These are phyloP conservation scores for Centropus bengalensis DNA, from an alignment of 2,113 vertebrate species.

Conservation along the genomic window DNA sequence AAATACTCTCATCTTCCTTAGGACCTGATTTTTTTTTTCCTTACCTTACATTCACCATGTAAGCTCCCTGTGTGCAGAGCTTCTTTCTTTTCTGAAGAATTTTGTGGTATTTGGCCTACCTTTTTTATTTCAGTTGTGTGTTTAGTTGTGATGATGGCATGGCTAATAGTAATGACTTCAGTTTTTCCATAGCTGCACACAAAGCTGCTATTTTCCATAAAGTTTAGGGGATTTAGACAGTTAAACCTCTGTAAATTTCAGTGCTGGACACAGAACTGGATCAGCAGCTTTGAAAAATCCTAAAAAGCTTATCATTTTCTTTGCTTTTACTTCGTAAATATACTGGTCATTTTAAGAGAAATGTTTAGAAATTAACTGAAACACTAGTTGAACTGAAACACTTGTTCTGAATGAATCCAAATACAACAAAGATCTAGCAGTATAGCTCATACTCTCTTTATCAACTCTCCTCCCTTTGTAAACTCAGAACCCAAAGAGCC, in stretches of 20 bases:
- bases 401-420: background rate
- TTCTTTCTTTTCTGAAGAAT: background rate
- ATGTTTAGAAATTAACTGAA: background rate
- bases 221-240: background rate
- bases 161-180: background rate
- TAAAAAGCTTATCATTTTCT: background rate
- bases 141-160: background rate
- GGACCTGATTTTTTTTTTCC: background rate
- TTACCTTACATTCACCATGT: background rate
- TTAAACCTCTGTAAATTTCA: background rate
- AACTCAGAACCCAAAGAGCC: background rate
- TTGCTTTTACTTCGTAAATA: background rate
- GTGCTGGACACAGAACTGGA: background rate
- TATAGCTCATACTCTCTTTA: background rate
- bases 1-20: background rate
- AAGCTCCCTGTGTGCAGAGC: background rate
- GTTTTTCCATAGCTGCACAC: background rate
- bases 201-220: background rate
- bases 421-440: background rate
- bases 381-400: background rate
- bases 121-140: background rate
- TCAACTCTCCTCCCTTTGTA: background rate
- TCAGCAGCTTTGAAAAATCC: background rate
- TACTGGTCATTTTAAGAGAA: background rate
- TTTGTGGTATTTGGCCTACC: background rate